A percentile compares a stretch with the other conserved stretches of the same genome.
Conservation (phyloP, 1,140 invertebrate genomes). For the Melitaea cinxia region DNA sequence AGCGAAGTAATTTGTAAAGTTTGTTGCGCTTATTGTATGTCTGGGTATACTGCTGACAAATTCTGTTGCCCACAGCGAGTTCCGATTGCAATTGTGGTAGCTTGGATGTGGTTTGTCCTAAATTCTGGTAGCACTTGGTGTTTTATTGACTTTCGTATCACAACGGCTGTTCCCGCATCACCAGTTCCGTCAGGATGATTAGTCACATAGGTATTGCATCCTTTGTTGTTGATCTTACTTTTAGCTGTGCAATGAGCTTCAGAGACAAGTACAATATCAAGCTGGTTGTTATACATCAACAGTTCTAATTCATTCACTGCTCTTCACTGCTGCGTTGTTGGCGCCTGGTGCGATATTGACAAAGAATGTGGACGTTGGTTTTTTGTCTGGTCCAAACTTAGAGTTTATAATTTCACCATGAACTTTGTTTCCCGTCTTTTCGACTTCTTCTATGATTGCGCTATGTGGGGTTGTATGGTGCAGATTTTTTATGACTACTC, state of each 20-base stretch:
- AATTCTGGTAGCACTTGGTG: slow-evolving; percentile 21
- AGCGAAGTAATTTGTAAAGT: slow-evolving; percentile 24
- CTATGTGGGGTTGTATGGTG: slow-evolving; percentile 32
- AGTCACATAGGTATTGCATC: slow-evolving; percentile 21
- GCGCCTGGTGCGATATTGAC: slow-evolving; percentile 22
- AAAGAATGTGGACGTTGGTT: slow-evolving; percentile 36
- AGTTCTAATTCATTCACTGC: no score
- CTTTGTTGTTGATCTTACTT: no score
- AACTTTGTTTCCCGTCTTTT: slow-evolving; percentile 29
- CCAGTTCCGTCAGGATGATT: slow-evolving; percentile 41
- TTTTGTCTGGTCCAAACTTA: slow-evolving; percentile 31
- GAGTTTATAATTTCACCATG: slow-evolving; percentile 38
- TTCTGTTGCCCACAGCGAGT: slow-evolving; percentile 21
- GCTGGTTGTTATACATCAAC: no score
- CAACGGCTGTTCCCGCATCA: slow-evolving; percentile 38
- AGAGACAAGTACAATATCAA: no score
- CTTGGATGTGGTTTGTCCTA: slow-evolving; percentile 31
- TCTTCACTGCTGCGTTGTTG: slow-evolving; percentile 26
- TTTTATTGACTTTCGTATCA: slow-evolving; percentile 32
- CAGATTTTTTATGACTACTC: slow-evolving; percentile 40
- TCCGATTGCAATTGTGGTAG: slow-evolving; percentile 31
- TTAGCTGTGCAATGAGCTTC: no score
- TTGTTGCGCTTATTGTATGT: slow-evolving; percentile 25
- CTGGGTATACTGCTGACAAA: slow-evolving; percentile 38
- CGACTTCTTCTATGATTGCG: slow-evolving; percentile 30